Evolutionary conservation across 2,113 vertebrate genomes (phyloP).

Genomic region (Hippoglossus stenolepis): DNA sequence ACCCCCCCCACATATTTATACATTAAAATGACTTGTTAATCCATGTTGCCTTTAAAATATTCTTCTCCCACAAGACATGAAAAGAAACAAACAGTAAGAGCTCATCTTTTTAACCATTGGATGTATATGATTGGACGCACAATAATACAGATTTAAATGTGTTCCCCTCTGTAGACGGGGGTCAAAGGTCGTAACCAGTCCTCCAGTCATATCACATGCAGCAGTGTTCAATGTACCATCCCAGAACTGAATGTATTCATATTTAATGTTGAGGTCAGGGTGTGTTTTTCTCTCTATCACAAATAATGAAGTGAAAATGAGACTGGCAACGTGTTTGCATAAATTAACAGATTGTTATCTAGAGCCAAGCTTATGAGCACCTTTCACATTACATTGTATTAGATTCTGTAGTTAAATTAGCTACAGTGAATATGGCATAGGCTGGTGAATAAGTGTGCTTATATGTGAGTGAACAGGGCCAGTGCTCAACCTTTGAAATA

Average conservation of each 20-base stretch:
- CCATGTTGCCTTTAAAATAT: not conserved
- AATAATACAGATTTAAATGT: no score
- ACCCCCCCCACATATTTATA: not conserved
- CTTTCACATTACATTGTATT: constrained; percentile 34
- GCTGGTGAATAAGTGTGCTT: not conserved
- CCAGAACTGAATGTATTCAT: not conserved
- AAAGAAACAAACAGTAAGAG: no score
- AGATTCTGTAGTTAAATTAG: not conserved
- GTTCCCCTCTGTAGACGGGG: not conserved
- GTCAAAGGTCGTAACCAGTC: constrained; percentile 30
- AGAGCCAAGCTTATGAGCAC: constrained; percentile 7
- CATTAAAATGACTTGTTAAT: no score
- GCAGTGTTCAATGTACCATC: not conserved
- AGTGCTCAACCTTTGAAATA: no score
- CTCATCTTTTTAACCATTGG: no score
- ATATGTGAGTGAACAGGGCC: no score
- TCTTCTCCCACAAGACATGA: no score
- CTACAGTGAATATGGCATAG: not conserved
- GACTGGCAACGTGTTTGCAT: not conserved
- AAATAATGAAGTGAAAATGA: not conserved
- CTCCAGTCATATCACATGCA: not conserved
- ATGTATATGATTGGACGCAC: no score
- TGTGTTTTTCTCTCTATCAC: not conserved
- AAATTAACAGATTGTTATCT: constrained; percentile 26
- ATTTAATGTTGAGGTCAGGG: not conserved